phyloP scores from a whole-genome alignment of 2,888 invertebrate species.

The Harpagoxenus sublaevis region DNA sequence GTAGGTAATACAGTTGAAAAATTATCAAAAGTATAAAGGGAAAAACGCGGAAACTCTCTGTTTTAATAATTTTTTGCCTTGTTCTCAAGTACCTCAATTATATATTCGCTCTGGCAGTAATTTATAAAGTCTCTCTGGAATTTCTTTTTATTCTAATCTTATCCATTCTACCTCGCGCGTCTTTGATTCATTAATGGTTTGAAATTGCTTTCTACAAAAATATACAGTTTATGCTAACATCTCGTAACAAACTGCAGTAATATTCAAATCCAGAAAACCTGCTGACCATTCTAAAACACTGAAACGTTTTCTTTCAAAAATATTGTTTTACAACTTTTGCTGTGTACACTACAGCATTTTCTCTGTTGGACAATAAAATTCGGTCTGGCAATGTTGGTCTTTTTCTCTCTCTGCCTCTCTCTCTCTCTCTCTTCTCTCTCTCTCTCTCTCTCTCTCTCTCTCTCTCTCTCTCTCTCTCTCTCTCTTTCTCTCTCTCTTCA shows the following conservation, averaged over 20 bases:
- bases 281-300: neutral
- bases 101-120: slow-evolving; percentile 20
- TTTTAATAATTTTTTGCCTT: slow-evolving; percentile 42
- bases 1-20: neutral
- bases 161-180: neutral
- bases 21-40: slow-evolving; percentile 21
- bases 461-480: neutral
- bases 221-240: slow-evolving; percentile 10
- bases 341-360: neutral
- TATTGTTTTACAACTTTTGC: neutral
- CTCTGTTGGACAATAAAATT: neutral
- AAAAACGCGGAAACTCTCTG: neutral
- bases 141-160: slow-evolving; percentile 27
- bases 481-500: neutral
- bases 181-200: slow-evolving; percentile 39
- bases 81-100: slow-evolving; percentile 47
- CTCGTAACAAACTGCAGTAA: neutral
- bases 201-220: slow-evolving; percentile 10
- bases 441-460: neutral
- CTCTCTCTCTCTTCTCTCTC: neutral
- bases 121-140: slow-evolving; percentile 30
- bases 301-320: neutral
- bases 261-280: slow-evolving; percentile 3
- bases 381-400: neutral
- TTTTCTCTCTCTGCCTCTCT: neutral